Conservation (phyloP, 2,888 invertebrate genomes). For the Biston stratarius region DNA sequence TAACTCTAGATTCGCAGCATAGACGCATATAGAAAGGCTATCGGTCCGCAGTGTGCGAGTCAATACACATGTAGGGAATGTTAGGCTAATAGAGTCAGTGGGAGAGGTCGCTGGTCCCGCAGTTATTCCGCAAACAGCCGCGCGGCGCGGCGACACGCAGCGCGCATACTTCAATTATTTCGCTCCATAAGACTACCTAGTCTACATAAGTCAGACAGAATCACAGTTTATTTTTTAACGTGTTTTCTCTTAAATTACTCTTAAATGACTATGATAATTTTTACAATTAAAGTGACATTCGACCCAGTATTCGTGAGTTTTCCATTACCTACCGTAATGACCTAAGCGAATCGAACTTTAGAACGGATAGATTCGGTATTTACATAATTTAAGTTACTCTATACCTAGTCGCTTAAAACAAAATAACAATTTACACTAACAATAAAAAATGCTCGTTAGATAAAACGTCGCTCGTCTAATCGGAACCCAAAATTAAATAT, state of each 20-base stretch:
- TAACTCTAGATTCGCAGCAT: conserved; percentile 24
- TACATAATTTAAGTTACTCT: conserved; percentile 84
- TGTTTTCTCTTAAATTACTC: conserved; percentile 75
- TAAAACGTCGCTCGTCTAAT: conserved; percentile 77
- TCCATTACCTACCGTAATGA: conserved; percentile 81
- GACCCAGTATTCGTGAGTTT: conserved; percentile 78
- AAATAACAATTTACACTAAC: conserved; percentile 87
- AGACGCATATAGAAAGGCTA: not conserved
- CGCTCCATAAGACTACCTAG: conserved; percentile 78
- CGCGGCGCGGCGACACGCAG: conserved; percentile 39
- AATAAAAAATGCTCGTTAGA: conserved; percentile 85
- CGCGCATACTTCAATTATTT: conserved; percentile 58
- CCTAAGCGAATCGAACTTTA: conserved; percentile 79
- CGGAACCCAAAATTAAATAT: conserved; percentile 81
- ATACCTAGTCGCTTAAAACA: conserved; percentile 84
- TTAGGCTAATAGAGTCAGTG: conserved; percentile 39
- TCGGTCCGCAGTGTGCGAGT: not conserved
- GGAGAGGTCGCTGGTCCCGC: conserved; percentile 18
- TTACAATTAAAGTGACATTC: conserved; percentile 78
- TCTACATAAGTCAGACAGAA: conserved; percentile 86
- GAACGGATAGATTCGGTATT: conserved; percentile 81
- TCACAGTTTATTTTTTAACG: conserved; percentile 86
- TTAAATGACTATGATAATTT: conserved; percentile 67
- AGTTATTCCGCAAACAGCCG: conserved; percentile 50
- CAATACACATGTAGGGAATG: conserved; percentile 38